These are phyloP conservation scores for Leucophenga varia DNA, from an alignment of 1,140 invertebrate genomes.

Conservation along the genomic window DNA sequence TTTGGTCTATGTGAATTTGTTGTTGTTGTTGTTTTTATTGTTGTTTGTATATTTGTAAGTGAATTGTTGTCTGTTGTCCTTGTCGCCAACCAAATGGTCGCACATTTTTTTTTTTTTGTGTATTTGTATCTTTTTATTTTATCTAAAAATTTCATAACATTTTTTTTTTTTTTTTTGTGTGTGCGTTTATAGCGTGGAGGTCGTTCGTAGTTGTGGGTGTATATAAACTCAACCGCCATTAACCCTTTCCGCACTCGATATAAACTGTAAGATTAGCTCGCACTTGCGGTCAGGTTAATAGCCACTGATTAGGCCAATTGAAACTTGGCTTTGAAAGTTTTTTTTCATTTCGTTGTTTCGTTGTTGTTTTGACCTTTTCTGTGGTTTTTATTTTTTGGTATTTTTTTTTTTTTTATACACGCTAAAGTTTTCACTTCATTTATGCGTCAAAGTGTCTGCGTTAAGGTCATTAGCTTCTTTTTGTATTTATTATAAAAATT, in stretches of 20 bases:
- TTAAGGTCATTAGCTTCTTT: too few species aligned
- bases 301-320: constrained; percentile 46
- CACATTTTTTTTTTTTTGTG: constrained; percentile 15
- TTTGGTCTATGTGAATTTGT: too few species aligned
- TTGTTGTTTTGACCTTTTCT: constrained; percentile 1
- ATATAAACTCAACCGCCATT: too few species aligned
- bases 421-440: constrained; percentile 40
- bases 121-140: constrained; percentile 9
- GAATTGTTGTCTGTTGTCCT: not conserved
- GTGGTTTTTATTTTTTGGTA: not conserved
- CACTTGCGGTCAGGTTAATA: constrained; percentile 53
- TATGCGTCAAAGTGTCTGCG: constrained; percentile 3
- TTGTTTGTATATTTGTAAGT: constrained; percentile 22
- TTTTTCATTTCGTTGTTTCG: not conserved
- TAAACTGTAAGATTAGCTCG: constrained; percentile 50
- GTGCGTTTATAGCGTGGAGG: constrained; percentile 36
- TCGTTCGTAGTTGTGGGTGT: too few species aligned
- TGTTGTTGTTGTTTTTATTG: constrained; percentile 24
- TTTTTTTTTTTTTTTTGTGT: not conserved
- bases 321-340: constrained; percentile 3
- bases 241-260: constrained; percentile 1
- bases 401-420: not conserved
- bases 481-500: too few species aligned
- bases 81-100: not conserved
- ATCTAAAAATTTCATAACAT: not conserved